phyloP scores from a whole-genome alignment of 2,888 invertebrate genomes.

The Saturnia pavonia region DNA sequence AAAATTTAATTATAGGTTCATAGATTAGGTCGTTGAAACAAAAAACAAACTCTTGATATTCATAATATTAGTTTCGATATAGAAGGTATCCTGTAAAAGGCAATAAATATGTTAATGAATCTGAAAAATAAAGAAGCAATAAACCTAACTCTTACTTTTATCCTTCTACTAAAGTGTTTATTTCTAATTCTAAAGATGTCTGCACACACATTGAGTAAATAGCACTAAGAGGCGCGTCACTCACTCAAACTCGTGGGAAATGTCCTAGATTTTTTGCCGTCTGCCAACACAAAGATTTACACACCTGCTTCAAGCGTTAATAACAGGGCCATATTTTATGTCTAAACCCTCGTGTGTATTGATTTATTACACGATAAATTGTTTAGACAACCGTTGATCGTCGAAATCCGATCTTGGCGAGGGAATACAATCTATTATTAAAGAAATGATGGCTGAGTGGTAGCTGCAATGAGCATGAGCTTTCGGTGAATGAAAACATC shows the following conservation, averaged over 20 bases:
- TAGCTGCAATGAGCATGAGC: too few species aligned
- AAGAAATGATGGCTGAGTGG: too few species aligned
- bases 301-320: slow-evolving; percentile 12
- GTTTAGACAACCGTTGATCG: slow-evolving; percentile 1
- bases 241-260: slow-evolving; percentile 21
- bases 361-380: slow-evolving; percentile 13
- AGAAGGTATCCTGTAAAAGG: too few species aligned
- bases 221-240: slow-evolving; percentile 22
- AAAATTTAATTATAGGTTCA: too few species aligned
- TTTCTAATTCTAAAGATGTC: slow-evolving; percentile 5
- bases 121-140: too few species aligned
- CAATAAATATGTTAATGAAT: too few species aligned
- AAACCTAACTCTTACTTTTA: neutral
- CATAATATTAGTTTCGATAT: too few species aligned
- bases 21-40: too few species aligned
- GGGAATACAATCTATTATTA: neutral
- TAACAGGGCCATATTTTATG: slow-evolving; percentile 9
- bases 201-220: neutral
- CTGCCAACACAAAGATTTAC: slow-evolving; percentile 18
- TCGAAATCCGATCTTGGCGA: neutral
- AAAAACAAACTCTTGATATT: too few species aligned
- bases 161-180: neutral
- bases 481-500: too few species aligned
- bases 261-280: slow-evolving; percentile 22
- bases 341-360: slow-evolving; percentile 8